Evolutionary conservation across 2,797 vertebrate species (phyloP).

Genomic region (Typhlichthys eigenmanni): DNA sequence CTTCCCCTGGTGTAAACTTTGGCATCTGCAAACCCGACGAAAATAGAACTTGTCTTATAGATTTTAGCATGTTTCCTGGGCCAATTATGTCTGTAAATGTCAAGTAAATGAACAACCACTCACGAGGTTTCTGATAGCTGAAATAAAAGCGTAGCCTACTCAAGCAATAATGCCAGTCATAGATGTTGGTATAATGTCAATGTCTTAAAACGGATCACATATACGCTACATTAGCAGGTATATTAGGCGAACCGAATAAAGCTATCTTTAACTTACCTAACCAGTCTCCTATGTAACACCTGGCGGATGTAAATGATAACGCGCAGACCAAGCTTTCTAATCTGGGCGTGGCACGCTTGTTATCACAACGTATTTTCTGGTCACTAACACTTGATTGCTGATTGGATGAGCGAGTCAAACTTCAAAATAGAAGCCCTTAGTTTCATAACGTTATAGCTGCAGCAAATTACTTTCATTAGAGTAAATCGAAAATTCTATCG

Average conservation of each 20-base stretch:
- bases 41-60: slow-evolving; percentile 69
- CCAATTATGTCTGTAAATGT: background rate
- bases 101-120: background rate
- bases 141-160: background rate
- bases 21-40: slow-evolving; percentile 67
- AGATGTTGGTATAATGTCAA: background rate
- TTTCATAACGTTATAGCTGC: too few species aligned
- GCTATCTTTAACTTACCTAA: too few species aligned
- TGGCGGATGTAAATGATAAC: background rate
- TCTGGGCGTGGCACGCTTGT: background rate
- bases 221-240: too few species aligned
- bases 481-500: too few species aligned
- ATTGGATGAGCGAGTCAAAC: slow-evolving; percentile 36
- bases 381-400: slow-evolving; percentile 11
- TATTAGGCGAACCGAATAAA: too few species aligned
- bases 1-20: slow-evolving; percentile 61
- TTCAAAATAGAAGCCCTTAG: too few species aligned
- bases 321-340: background rate
- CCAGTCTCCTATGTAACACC: too few species aligned
- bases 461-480: too few species aligned
- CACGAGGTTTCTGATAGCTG: background rate
- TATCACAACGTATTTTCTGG: slow-evolving; percentile 37
- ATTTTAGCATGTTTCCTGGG: slow-evolving; percentile 67
- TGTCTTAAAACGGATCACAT: background rate
- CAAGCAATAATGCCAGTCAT: background rate